These are phyloP conservation scores for Conistra vaccinii DNA, from an alignment of 2,888 invertebrate genomes.

Conservation along the genomic window DNA sequence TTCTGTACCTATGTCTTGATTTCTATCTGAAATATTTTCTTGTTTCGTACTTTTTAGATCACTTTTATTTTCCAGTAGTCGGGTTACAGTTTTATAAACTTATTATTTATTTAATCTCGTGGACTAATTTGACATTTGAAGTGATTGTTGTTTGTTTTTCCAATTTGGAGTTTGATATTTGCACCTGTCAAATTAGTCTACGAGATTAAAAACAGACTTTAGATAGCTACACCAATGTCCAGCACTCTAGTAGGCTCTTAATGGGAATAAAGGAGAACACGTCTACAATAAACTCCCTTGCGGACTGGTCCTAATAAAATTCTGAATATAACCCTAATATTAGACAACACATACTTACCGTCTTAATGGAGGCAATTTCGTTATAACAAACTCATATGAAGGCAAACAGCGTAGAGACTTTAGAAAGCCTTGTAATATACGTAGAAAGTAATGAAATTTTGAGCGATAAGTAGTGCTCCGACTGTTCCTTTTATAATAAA, in stretches of 20 bases:
- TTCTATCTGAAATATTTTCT: too few relatives aligned
- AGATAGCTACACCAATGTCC: neutral
- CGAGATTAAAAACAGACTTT: too few relatives aligned
- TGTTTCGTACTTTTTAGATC: too few relatives aligned
- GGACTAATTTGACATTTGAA: too few relatives aligned
- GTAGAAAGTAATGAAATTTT: conserved; percentile 62
- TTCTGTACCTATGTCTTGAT: too few relatives aligned
- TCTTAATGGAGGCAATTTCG: conserved; percentile 59
- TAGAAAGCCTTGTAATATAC: conserved; percentile 60
- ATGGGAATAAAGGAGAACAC: conserved; percentile 3
- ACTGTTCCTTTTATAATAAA: conserved; percentile 30
- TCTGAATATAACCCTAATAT: conserved; percentile 30
- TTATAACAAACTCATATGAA: conserved; percentile 59
- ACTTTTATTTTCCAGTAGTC: too few relatives aligned
- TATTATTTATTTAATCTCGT: too few relatives aligned
- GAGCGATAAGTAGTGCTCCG: conserved; percentile 46
- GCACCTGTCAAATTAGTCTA: too few relatives aligned
- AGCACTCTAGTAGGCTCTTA: neutral
- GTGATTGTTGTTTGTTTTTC: too few relatives aligned
- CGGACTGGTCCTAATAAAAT: conserved; percentile 38
- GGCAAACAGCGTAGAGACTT: conserved; percentile 57
- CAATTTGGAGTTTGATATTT: too few relatives aligned
- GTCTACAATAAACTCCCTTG: conserved; percentile 19
- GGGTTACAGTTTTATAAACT: too few relatives aligned
- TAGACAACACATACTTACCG: conserved; percentile 48